Conservation (phyloP, 2,888 invertebrate species). For the Thera obeliscata region DNA sequence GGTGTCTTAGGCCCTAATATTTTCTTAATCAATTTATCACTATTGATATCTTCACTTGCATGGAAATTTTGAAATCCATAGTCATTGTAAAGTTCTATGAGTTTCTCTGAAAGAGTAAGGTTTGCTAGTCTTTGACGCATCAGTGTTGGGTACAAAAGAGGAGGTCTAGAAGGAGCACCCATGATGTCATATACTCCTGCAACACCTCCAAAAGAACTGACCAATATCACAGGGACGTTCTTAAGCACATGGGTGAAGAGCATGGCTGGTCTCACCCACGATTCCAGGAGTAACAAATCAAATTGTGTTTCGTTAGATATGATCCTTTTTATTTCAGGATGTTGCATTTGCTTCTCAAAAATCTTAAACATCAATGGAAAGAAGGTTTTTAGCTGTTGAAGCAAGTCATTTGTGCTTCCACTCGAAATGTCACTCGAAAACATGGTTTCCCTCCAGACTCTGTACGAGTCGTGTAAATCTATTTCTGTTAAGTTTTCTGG, state of each 20-base stretch:
- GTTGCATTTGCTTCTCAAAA: conserved; percentile 30
- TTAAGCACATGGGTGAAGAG: conserved; percentile 41
- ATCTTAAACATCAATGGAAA: conserved; percentile 21
- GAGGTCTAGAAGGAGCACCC: conserved; percentile 24
- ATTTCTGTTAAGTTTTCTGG: conserved; percentile 66
- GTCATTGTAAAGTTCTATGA: conserved; percentile 23
- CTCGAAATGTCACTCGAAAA: conserved; percentile 15
- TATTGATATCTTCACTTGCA: neutral
- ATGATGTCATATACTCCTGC: conserved; percentile 26
- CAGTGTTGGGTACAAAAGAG: conserved; percentile 19
- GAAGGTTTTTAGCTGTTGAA: conserved; percentile 20
- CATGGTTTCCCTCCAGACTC: conserved; percentile 39
- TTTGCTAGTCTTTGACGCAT: conserved; percentile 20
- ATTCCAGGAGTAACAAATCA: conserved; percentile 44
- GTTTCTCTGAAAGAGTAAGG: conserved; percentile 23
- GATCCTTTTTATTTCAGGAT: conserved; percentile 29
- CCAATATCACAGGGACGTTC: conserved; percentile 37
- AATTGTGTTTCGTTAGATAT: conserved; percentile 30
- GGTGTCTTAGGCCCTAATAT: conserved; percentile 31
- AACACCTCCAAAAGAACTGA: conserved; percentile 36
- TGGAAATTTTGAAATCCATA: conserved; percentile 14
- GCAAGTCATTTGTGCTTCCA: conserved; percentile 18
- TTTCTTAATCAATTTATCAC: conserved; percentile 17
- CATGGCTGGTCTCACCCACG: conserved; percentile 36
- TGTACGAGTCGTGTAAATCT: conserved; percentile 53